Evolutionary conservation across 2,113 vertebrate species (phyloP).

Genomic region (Toxotes chatareus): DNA sequence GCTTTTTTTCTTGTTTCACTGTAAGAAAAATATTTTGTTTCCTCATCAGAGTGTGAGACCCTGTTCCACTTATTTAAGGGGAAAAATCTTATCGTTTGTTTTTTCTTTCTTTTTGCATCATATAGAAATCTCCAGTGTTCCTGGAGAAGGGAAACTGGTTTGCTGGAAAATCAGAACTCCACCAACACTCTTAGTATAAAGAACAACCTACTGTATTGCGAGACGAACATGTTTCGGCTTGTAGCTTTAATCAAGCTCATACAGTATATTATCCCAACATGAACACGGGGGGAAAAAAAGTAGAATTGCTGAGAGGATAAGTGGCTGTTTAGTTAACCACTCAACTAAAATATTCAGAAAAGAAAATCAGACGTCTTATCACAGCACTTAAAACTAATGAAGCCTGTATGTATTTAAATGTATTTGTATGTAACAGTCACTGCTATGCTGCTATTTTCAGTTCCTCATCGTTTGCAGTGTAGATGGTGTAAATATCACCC

Average conservation of each 20-base stretch:
- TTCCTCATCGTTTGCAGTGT: not conserved
- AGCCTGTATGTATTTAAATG: not conserved
- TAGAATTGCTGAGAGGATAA: too few species aligned
- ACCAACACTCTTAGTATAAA: not conserved
- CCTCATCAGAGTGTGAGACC: too few species aligned
- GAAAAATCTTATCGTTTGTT: not conserved
- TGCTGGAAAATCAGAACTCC: not conserved
- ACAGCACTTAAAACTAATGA: not conserved
- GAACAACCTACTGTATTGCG: not conserved
- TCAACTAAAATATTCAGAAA: not conserved
- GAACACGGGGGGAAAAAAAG: not conserved
- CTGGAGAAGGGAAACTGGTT: not conserved
- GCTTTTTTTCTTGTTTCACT: not conserved
- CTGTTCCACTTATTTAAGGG: not conserved
- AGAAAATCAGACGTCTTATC: not conserved
- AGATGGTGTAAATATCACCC: not conserved
- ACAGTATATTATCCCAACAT: not conserved
- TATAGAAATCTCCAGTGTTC: not conserved
- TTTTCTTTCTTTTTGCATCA: not conserved
- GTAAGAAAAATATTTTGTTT: not conserved
- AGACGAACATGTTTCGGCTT: not conserved
- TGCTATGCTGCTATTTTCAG: not conserved
- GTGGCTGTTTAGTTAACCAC: not conserved
- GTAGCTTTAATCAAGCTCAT: not conserved
- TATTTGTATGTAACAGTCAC: not conserved